Conservation (phyloP, 2,888 invertebrate species). For the Aquatica leii region DNA sequence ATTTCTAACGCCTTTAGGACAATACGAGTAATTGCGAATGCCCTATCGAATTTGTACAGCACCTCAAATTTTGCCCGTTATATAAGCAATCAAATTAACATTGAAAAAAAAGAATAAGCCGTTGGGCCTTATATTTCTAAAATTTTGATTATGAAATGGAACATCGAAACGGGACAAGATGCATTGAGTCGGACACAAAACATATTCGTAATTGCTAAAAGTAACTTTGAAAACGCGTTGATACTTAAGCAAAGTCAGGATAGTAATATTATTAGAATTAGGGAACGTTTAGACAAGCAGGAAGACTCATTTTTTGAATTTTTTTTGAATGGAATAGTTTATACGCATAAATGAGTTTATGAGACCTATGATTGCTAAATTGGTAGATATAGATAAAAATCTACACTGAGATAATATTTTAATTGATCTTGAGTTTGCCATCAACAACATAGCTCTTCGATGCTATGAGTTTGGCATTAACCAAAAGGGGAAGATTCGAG, state of each 20-base stretch:
- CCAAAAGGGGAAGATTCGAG: slow-evolving; percentile 40
- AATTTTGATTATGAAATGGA: slow-evolving; percentile 25
- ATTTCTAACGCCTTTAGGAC: slow-evolving; percentile 42
- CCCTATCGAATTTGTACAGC: slow-evolving; percentile 43
- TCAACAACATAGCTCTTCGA: slow-evolving; percentile 46
- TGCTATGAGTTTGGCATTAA: slow-evolving; percentile 46
- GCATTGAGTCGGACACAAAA: slow-evolving; percentile 18
- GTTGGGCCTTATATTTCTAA: slow-evolving; percentile 44
- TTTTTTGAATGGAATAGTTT: slow-evolving; percentile 43
- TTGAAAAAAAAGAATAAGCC: slow-evolving; percentile 46
- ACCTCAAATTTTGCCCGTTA: slow-evolving; percentile 46
- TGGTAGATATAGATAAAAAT: slow-evolving; percentile 17
- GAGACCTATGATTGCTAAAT: slow-evolving; percentile 32
- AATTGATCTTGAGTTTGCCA: slow-evolving; percentile 37
- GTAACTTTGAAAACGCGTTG: slow-evolving; percentile 23
- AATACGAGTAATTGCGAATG: slow-evolving; percentile 40
- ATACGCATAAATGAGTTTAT: slow-evolving; percentile 35
- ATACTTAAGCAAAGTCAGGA: slow-evolving; percentile 20
- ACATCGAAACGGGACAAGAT: slow-evolving; percentile 24
- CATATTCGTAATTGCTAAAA: slow-evolving; percentile 28
- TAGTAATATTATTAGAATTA: slow-evolving; percentile 15
- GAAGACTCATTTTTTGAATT: slow-evolving; percentile 34
- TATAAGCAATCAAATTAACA: slow-evolving; percentile 46
- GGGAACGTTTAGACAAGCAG: slow-evolving; percentile 11
- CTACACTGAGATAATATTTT: slow-evolving; percentile 36